Percentiles rank a stretch among this genome's conserved stretches.
Conservation (phyloP, 2,797 vertebrate genomes). For the Pangasius mekongensis region DNA sequence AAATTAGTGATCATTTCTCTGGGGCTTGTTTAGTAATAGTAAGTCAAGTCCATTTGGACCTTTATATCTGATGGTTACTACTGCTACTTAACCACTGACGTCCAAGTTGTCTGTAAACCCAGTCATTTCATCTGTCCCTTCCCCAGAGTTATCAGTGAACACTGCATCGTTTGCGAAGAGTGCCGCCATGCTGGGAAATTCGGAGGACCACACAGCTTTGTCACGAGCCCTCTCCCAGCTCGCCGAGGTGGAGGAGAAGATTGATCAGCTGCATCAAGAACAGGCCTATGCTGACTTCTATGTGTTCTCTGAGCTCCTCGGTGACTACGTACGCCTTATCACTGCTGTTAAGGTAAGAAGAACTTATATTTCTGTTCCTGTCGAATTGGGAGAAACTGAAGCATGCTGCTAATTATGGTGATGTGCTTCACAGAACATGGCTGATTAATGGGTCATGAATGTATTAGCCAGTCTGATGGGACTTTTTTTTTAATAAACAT, state of each 20-base stretch:
- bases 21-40: neutral
- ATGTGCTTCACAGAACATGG: neutral
- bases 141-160: slow-evolving; percentile 89
- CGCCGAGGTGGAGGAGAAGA: slow-evolving; percentile 97
- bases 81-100: no score
- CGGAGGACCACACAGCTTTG: slow-evolving; percentile 95
- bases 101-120: neutral
- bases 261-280: slow-evolving; percentile 93
- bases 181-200: slow-evolving; percentile 97
- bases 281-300: slow-evolving; percentile 94
- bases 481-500: neutral
- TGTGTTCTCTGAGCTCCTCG: slow-evolving; percentile 91
- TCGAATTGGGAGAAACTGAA: neutral
- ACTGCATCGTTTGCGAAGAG: slow-evolving; percentile 95
- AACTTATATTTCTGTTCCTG: neutral
- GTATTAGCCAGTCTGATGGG: neutral
- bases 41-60: neutral
- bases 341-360: slow-evolving; percentile 88
- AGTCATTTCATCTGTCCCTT: neutral
- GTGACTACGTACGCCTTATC: slow-evolving; percentile 94
- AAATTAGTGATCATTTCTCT: neutral
- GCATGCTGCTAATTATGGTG: neutral
- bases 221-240: slow-evolving; percentile 95
- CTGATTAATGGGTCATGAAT: neutral
- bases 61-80: neutral